Evolutionary conservation across 2,113 vertebrate species (phyloP), one percentile per base, ranked within the genome.

Genomic region (Cheirogaleus medius): DNA sequence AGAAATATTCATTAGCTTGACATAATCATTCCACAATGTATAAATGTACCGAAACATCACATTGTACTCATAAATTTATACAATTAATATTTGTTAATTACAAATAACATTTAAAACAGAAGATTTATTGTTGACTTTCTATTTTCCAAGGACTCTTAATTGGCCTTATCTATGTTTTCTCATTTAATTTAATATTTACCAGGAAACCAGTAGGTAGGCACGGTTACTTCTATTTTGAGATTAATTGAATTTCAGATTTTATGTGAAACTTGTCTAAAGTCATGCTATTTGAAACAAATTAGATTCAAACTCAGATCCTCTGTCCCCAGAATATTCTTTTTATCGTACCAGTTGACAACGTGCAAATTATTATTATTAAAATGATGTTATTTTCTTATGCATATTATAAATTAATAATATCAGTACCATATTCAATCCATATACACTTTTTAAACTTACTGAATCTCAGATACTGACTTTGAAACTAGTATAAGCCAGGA

Each of bases 391-490:
- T 71, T 91, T 56, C 42, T 69, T 44, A 37, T 64, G 47, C 2
- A 49, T 54, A 64, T 2, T 47, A 74, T n/a, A 66, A 94, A 77
- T 25, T 92, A 11, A 56, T 86, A 81, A 82, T 34, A 52, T 81
- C 9, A 84, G 42, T n/a, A 66, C 2, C 60, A 82, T 27, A 89
- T 73, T 83, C 94, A 71, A 52, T 96, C 95, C 93, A n/a, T 44
- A 76, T 4, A 94, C 69, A 95, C 58, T 96, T 69, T 60, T 96
- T 86, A 97, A 87, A 86, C 18, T 88, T 49, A 93, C 49, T 92
- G 54, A 96, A 94, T 96, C 52, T 90, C 29, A 21, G 6, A 91
- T 71, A 84, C 68, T 96, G 73, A 49, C n/a, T 86, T 64, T 96
- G 23, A 95, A 94, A 97, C 6, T 82, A 92, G 15, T 37, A 17